Evolutionary conservation across 2,113 vertebrate species (phyloP).

Genomic region (Thamnaconus septentrionalis): DNA sequence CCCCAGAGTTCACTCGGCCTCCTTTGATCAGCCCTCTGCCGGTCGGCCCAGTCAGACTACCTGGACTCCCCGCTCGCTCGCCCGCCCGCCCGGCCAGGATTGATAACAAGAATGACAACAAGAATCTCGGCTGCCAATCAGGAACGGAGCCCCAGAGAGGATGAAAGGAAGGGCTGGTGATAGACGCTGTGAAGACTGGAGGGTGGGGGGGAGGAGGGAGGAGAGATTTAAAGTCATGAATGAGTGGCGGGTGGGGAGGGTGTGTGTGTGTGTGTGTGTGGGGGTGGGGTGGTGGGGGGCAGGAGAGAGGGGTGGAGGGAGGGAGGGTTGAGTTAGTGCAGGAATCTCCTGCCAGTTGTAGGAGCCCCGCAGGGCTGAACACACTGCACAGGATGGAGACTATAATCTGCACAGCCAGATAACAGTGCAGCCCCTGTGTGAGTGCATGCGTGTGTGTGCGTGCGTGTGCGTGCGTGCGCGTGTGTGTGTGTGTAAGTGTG

Average conservation of each 20-base stretch:
- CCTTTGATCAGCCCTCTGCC: slow-evolving; percentile 34
- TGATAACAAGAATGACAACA: slow-evolving; percentile 1
- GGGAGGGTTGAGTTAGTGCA: slow-evolving; percentile 38
- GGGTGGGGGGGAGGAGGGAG: background rate
- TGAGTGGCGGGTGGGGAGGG: slow-evolving; percentile 11
- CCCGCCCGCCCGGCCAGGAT: too few species aligned
- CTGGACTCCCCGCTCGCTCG: too few species aligned
- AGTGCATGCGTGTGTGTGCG: slow-evolving; percentile 14
- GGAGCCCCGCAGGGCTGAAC: slow-evolving; percentile 32
- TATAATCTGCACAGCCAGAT: slow-evolving; percentile 42
- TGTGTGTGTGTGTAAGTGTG: slow-evolving; percentile 22
- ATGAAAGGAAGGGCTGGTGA: background rate
- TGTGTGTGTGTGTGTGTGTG: slow-evolving; percentile 2
- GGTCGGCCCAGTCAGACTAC: slow-evolving; percentile 1
- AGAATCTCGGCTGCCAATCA: slow-evolving; percentile 32
- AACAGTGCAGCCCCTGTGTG: slow-evolving; percentile 24
- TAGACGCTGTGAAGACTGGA: background rate
- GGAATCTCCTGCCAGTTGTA: slow-evolving; percentile 29
- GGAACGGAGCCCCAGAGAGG: background rate
- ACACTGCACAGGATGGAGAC: slow-evolving; percentile 26
- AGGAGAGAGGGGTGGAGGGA: slow-evolving; percentile 8
- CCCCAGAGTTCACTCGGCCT: slow-evolving; percentile 20
- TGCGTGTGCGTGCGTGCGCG: slow-evolving; percentile 23
- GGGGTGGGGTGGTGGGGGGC: background rate
- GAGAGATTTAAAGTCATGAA: background rate